These are phyloP conservation scores for Thryonomys swinderianus DNA, from an alignment of 2,113 vertebrate species.

Conservation along the genomic window DNA sequence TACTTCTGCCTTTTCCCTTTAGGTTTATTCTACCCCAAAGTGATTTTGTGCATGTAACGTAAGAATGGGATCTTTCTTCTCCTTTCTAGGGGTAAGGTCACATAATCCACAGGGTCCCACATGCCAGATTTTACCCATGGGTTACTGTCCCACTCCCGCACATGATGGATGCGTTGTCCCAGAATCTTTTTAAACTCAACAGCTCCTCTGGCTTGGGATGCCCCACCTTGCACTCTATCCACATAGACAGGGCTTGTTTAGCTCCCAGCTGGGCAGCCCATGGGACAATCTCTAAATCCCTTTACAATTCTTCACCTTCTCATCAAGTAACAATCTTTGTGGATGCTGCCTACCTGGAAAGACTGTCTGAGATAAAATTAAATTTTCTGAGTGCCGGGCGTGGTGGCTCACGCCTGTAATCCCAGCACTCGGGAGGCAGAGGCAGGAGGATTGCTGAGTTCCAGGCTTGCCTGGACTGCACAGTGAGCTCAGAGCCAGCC, in stretches of 20 bases:
- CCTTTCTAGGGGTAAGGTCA: neutral
- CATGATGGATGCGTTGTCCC: neutral
- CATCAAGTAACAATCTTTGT: neutral
- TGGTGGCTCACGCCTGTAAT: too few species aligned
- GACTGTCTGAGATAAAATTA: neutral
- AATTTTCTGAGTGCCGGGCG: too few species aligned
- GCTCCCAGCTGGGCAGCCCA: neutral
- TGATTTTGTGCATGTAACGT: neutral
- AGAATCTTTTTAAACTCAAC: neutral
- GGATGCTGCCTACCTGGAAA: neutral
- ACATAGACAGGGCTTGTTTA: neutral
- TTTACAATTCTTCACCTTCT: neutral
- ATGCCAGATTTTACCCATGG: neutral
- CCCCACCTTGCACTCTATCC: neutral
- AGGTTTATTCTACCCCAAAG: neutral
- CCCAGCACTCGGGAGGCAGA: too few species aligned
- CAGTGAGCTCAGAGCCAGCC: too few species aligned
- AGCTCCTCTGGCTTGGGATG: neutral
- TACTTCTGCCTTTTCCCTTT: neutral
- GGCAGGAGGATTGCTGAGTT: too few species aligned
- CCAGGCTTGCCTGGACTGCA: too few species aligned
- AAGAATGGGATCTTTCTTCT: neutral
- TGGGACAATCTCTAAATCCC: neutral
- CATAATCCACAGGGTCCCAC: neutral
- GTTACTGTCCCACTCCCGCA: neutral